Conservation (phyloP, 2,797 vertebrate species). For the Merluccius polli region DNA sequence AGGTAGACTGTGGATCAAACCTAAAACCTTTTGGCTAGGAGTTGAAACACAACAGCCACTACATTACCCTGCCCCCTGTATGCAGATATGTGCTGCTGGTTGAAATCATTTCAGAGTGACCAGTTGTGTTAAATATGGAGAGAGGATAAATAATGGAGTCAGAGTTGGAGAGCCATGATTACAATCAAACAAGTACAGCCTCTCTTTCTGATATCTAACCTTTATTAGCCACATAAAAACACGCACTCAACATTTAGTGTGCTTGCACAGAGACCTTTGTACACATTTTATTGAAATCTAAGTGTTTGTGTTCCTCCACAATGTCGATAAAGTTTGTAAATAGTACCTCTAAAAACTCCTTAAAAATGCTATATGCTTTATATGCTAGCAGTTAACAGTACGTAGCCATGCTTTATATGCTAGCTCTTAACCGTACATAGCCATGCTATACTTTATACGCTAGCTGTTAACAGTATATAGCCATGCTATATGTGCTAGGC, state of each 20-base stretch:
- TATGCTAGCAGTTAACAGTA: background rate
- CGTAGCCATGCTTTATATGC: background rate
- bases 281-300: background rate
- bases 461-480: too few species aligned
- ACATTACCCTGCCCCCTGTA: background rate
- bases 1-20: too few species aligned
- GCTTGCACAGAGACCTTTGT: background rate
- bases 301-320: background rate
- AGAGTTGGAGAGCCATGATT: background rate
- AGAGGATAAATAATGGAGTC: background rate
- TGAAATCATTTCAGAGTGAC: background rate
- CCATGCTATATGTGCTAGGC: too few species aligned
- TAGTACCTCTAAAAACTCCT: background rate
- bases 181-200: background rate
- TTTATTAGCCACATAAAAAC: background rate
- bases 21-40: background rate
- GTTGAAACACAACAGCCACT: background rate
- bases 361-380: background rate
- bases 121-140: background rate
- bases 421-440: background rate
- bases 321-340: background rate
- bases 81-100: background rate
- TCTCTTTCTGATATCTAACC: background rate
- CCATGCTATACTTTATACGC: too few species aligned
- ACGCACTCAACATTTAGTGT: background rate